Percentiles rank a stretch among this genome's conserved stretches.
These are phyloP conservation scores for Ailurus styani DNA, from an alignment of 2,113 vertebrate genomes.

Conservation along the genomic window DNA sequence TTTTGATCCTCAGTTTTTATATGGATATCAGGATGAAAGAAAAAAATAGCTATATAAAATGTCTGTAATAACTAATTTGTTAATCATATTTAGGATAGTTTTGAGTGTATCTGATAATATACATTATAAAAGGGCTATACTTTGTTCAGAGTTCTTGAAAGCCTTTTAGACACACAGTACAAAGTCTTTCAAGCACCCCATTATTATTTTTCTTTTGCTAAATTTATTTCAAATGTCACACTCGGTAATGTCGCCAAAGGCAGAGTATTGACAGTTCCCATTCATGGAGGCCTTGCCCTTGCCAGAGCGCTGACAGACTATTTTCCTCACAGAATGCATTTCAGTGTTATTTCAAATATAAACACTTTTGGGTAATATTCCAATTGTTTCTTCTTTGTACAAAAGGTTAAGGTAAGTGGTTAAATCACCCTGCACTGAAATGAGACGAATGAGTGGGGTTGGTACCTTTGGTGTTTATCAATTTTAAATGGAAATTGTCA, in stretches of 20 bases:
- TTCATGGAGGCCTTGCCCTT: slow-evolving; percentile 32
- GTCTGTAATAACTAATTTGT: neutral
- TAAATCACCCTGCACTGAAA: neutral
- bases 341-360: slow-evolving; percentile 37
- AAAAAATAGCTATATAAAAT: neutral
- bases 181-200: neutral
- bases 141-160: slow-evolving; percentile 34
- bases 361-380: neutral
- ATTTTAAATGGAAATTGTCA: slow-evolving; percentile 17
- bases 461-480: neutral
- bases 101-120: slow-evolving; percentile 22
- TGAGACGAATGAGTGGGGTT: neutral
- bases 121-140: neutral
- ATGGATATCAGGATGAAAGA: neutral
- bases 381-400: slow-evolving; percentile 13
- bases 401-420: slow-evolving; percentile 30
- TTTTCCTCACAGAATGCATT: slow-evolving; percentile 28
- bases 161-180: neutral
- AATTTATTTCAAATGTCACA: slow-evolving; percentile 31
- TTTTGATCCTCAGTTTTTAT: neutral
- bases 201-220: slow-evolving; percentile 56
- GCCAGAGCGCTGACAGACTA: neutral
- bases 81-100: slow-evolving; percentile 20
- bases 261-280: slow-evolving; percentile 19
- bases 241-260: neutral